These are phyloP conservation scores for Hormaphis cornu DNA, from an alignment of 1,140 invertebrate species.

Conservation along the genomic window DNA sequence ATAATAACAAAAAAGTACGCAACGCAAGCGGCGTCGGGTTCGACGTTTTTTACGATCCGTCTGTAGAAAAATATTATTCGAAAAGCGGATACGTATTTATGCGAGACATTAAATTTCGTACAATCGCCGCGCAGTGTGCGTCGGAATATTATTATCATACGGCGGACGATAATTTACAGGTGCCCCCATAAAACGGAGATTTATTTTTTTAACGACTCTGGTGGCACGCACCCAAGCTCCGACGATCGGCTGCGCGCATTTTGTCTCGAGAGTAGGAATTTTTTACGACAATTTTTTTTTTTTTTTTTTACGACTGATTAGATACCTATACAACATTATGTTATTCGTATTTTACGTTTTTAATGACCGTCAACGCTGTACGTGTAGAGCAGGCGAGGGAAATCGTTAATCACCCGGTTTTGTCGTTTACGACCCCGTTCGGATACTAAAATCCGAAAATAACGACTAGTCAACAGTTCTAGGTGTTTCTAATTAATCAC, in stretches of 20 bases:
- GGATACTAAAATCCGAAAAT: conserved; percentile 7
- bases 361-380: neutral
- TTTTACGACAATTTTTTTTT: neutral
- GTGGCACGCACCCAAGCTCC: conserved; percentile 28
- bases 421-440: conserved; percentile 11
- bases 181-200: conserved; percentile 5
- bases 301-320: conserved; percentile 22
- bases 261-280: neutral
- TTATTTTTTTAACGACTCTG: conserved; percentile 28
- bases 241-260: neutral
- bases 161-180: conserved; percentile 12
- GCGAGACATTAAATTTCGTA: conserved; percentile 9
- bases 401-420: neutral
- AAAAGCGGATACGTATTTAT: neutral
- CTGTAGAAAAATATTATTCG: neutral
- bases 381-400: neutral
- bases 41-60: neutral
- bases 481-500: conserved; percentile 7
- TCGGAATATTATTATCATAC: neutral
- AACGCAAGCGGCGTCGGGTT: no score
- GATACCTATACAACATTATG: neutral
- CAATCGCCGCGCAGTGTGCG: neutral
- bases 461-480: neutral
- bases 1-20: no score
- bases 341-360: neutral